Percentiles rank a stretch among this genome's conserved stretches.
Conservation (phyloP, 2,888 invertebrate species). For the Drosophila borealis region DNA sequence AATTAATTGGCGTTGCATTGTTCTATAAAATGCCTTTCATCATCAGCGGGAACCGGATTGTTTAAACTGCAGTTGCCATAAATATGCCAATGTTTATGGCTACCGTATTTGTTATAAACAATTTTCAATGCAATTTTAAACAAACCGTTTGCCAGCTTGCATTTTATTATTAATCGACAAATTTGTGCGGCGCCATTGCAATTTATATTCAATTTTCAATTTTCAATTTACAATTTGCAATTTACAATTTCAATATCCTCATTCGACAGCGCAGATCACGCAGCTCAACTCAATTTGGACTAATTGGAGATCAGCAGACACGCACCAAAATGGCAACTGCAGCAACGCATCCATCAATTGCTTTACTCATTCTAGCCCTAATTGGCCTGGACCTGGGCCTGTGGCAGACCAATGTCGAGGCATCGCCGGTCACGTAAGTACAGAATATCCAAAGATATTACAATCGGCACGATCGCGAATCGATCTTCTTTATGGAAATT, state of each 20-base stretch:
- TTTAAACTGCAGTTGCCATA: constrained; percentile 30
- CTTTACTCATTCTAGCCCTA: constrained; percentile 75
- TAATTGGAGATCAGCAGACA: constrained; percentile 55
- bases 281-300: constrained; percentile 31
- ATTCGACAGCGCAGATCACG: constrained; percentile 43
- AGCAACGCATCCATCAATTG: constrained; percentile 58
- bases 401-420: constrained; percentile 63
- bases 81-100: constrained; percentile 44
- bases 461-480: background rate
- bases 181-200: background rate
- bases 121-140: constrained; percentile 18
- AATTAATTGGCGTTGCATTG: constrained; percentile 56
- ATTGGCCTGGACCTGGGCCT: constrained; percentile 75
- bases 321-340: constrained; percentile 44
- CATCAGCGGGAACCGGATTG: constrained; percentile 4
- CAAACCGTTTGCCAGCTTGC: too few relatives aligned
- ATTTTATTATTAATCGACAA: too few relatives aligned
- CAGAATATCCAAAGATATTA: background rate
- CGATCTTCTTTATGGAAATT: background rate
- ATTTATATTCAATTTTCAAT: constrained; percentile 23
- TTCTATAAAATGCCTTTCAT: constrained; percentile 35
- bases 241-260: constrained; percentile 24
- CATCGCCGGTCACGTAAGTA: constrained; percentile 76
- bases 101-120: constrained; percentile 36
- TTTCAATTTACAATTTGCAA: background rate